phyloP scores from a whole-genome alignment of 1,140 invertebrate species.

The Aphaenogaster rudis region DNA sequence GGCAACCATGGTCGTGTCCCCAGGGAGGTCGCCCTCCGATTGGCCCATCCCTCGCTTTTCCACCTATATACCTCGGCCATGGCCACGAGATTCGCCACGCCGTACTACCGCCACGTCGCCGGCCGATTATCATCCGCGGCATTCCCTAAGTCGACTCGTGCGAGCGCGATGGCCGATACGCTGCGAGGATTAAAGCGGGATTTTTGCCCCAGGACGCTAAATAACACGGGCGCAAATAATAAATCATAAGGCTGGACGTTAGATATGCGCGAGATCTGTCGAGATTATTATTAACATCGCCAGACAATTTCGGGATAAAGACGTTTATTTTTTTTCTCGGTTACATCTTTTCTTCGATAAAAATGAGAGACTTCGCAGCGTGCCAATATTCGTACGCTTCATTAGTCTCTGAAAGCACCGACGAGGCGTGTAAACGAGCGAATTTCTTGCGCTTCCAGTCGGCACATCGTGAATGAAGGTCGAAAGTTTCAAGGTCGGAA shows the following conservation, averaged over 20 bases:
- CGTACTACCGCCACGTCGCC: conserved; percentile 57
- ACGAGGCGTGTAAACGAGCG: conserved; percentile 16
- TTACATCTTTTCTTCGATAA: background rate
- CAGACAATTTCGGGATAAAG: background rate
- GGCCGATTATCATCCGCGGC: conserved; percentile 75
- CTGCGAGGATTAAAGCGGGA: conserved; percentile 31
- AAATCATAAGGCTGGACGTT: conserved; percentile 5
- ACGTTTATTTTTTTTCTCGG: background rate
- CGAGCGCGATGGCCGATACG: conserved; percentile 69
- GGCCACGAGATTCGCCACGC: conserved; percentile 72
- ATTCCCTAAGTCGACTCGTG: conserved; percentile 48
- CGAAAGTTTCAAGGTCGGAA: conserved; percentile 46
- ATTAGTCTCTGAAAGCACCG: conserved; percentile 4
- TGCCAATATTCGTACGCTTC: conserved; percentile 12
- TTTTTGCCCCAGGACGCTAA: conserved; percentile 2
- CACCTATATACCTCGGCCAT: conserved; percentile 80
- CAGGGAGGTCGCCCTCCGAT: conserved; percentile 86
- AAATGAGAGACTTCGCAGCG: background rate
- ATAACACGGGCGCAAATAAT: background rate
- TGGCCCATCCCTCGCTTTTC: conserved; percentile 85
- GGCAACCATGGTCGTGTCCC: conserved; percentile 85
- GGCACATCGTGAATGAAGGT: conserved; percentile 49
- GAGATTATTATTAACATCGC: background rate
- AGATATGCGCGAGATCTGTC: background rate
- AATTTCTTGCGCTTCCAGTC: conserved; percentile 29